These are phyloP conservation scores for Caenorhabditis becei DNA, from an alignment of 2,888 invertebrate species.

Conservation along the genomic window DNA sequence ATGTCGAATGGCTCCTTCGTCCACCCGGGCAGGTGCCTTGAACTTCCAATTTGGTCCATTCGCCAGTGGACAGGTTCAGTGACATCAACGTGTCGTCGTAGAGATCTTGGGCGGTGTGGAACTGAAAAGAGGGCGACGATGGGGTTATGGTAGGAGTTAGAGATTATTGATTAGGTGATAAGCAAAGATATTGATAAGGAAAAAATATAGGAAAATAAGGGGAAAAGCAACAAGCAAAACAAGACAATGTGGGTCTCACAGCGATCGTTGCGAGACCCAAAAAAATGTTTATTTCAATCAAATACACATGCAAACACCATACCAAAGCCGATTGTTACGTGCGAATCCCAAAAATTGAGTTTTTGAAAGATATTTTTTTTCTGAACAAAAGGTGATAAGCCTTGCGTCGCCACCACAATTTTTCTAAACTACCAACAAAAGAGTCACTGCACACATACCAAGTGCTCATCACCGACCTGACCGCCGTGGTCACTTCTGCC, in stretches of 20 bases:
- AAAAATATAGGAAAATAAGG: no score
- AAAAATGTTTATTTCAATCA: no score
- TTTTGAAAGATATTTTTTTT: no score
- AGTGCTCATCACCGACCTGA: constrained; percentile 67
- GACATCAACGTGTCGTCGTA: constrained; percentile 85
- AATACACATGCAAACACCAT: no score
- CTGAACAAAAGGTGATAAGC: no score
- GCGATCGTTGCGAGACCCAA: no score
- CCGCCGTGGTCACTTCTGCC: constrained; percentile 87
- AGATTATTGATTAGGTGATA: not conserved
- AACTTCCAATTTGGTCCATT: constrained; percentile 86
- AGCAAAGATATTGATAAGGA: not conserved
- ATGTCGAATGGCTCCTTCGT: constrained; percentile 92
- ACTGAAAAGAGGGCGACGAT: constrained; percentile 78
- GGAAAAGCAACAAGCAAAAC: not conserved
- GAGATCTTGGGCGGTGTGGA: constrained; percentile 86
- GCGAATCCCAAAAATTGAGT: no score
- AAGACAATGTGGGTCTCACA: no score
- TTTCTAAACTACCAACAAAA: constrained; percentile 5
- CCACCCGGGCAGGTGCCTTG: constrained; percentile 86
- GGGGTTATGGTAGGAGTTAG: not conserved
- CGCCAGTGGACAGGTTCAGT: constrained; percentile 87
- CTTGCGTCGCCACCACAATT: not conserved
- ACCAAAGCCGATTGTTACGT: no score
- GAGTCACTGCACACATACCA: constrained; percentile 64